Evolutionary conservation across 2,113 vertebrate genomes (phyloP), one percentile per base, ranked within the genome.

Genomic region (Stegostoma tigrinum): DNA sequence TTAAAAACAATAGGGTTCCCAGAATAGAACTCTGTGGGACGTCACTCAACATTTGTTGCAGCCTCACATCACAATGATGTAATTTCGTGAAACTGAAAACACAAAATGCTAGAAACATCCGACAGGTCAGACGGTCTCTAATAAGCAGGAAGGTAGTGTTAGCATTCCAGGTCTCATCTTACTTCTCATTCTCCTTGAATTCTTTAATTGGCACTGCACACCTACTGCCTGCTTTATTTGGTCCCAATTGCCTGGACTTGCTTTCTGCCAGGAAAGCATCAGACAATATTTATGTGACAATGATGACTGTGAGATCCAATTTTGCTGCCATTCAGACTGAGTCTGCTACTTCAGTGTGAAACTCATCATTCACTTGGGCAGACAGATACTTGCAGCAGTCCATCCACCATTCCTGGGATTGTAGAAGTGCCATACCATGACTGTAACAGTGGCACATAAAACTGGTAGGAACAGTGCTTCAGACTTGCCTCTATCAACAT

Each of bases 1-100:
- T 93, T 93, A 64, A 93, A 93, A 93, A 66, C 89, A 93, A 93
- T 93, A 93, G 89, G 61, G 89, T 61, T 93, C n/a, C 55, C 89
- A 38, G 34, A 66, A 66, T n/a, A 93, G 34, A 64, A 17, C 89
- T 93, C 89, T 67, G 61, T 93, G 89, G 55, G 89, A 93, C 17
- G n/a, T 55, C 55, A 61, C 52, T 61, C 87, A 61, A n/a, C 52
- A 1, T 17, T 66, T n/a, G 30, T 19, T 66, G 61, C 89, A 93
- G 19, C 64, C 61, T 93, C 61, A 66, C 55, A 93, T 93, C 61
- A 67, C 89, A 67, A 93, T 23, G 27, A 6, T 93, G 5, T 93
- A 67, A 66, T 7, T 93, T 93, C 48, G 10, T 61, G 55, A 21
- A 93, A 93, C 38, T 75, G 5, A 21, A 93, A 66, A 93, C 15